Evolutionary conservation across 2,113 vertebrate species (phyloP).

Genomic region (Urocolius indicus): DNA sequence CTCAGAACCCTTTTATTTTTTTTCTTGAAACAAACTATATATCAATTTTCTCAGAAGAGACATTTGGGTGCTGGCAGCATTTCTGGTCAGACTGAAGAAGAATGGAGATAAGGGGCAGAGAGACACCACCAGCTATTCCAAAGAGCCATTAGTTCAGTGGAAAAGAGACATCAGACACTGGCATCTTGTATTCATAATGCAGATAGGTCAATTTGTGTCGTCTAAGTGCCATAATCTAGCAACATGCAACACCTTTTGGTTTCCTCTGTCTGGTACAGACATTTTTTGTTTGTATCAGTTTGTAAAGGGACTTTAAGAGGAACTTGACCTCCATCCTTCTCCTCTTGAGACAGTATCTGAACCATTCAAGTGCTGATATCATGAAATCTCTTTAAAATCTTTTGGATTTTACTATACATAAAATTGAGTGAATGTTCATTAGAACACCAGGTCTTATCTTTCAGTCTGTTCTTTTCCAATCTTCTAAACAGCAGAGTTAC

Average conservation of each 20-base stretch:
- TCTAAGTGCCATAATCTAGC: background rate
- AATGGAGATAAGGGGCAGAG: background rate
- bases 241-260: background rate
- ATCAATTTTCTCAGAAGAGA: background rate
- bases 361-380: background rate
- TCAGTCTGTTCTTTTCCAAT: background rate
- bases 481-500: background rate
- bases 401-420: background rate
- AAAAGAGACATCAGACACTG: background rate
- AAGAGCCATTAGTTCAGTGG: background rate
- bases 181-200: background rate
- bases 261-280: background rate
- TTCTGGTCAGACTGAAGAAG: background rate
- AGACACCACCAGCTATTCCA: background rate
- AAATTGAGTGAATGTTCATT: background rate
- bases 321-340: background rate
- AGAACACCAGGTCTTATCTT: background rate
- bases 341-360: background rate
- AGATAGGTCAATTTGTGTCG: background rate
- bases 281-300: background rate
- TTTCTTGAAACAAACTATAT: background rate
- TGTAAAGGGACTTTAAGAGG: background rate
- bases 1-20: background rate
- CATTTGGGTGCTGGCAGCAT: background rate
- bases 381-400: background rate